Conservation (phyloP, 2,797 vertebrate genomes). For the Artibeus jamaicensis region DNA sequence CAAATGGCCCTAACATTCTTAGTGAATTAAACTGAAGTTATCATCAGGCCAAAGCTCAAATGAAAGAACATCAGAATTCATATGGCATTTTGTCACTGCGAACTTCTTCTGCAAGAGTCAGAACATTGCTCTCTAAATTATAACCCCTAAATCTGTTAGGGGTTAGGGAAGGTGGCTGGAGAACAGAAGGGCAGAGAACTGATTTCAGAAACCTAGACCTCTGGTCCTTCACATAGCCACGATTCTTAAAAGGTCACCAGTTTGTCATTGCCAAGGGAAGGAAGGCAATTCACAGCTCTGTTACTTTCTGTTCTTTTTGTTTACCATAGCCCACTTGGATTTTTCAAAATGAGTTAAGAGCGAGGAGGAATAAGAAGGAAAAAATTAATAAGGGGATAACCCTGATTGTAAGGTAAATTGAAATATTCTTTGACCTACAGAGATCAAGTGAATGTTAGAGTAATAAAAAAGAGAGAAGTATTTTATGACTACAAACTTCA, state of each 20-base stretch:
- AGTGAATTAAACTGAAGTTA: slow-evolving; percentile 50
- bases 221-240: background rate
- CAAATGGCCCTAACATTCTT: slow-evolving; percentile 36
- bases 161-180: background rate
- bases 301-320: background rate
- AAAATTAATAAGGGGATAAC: background rate
- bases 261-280: background rate
- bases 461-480: slow-evolving; percentile 2
- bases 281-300: background rate
- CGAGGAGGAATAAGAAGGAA: background rate
- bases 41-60: slow-evolving; percentile 44
- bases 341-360: background rate
- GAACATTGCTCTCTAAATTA: slow-evolving; percentile 9
- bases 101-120: background rate
- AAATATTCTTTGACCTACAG: background rate
- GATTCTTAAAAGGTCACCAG: background rate
- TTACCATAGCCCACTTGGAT: background rate
- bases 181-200: background rate
- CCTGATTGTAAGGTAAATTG: background rate
- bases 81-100: slow-evolving; percentile 1
- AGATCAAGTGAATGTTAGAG: slow-evolving; percentile 7
- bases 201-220: background rate
- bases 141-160: background rate
- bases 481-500: background rate
- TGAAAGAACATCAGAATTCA: slow-evolving; percentile 40